Evolutionary conservation across 1,140 invertebrate genomes (phyloP).

Genomic region (Ips nitidus): DNA sequence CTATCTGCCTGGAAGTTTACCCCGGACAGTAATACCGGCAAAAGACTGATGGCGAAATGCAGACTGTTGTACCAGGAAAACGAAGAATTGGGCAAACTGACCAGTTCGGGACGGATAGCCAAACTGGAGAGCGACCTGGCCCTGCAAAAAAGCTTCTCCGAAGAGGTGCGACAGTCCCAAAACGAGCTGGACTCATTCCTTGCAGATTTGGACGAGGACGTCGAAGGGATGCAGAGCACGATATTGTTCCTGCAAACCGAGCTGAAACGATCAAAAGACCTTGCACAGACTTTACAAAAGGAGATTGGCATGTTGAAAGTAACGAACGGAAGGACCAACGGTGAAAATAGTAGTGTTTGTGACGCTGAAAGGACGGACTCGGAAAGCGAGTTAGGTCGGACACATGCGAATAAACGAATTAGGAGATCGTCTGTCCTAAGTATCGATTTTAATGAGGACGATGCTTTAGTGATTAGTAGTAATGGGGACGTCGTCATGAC

Average conservation of each 20-base stretch:
- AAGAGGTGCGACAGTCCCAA: constrained; percentile 97
- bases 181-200: constrained; percentile 95
- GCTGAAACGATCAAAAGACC: constrained; percentile 74
- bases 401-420: constrained; percentile 59
- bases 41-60: constrained; percentile 97
- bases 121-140: constrained; percentile 95
- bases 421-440: constrained; percentile 68
- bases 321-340: constrained; percentile 46
- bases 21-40: constrained; percentile 96
- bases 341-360: constrained; percentile 49
- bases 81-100: constrained; percentile 95
- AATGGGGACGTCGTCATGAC: constrained; percentile 60
- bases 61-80: constrained; percentile 96
- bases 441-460: constrained; percentile 70
- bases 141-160: constrained; percentile 91
- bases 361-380: constrained; percentile 55
- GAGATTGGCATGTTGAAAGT: constrained; percentile 48
- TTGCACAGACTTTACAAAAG: constrained; percentile 51
- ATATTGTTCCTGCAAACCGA: constrained; percentile 94
- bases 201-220: constrained; percentile 94
- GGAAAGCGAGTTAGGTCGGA: constrained; percentile 57
- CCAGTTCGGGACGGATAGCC: constrained; percentile 90
- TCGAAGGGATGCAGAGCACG: constrained; percentile 97
- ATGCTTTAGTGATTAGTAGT: constrained; percentile 57
- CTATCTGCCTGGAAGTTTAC: constrained; percentile 98